Percentiles rank a stretch among this genome's conserved stretches.
phyloP scores from a whole-genome alignment of 2,113 vertebrate species.

The Syngnathus typhle region DNA sequence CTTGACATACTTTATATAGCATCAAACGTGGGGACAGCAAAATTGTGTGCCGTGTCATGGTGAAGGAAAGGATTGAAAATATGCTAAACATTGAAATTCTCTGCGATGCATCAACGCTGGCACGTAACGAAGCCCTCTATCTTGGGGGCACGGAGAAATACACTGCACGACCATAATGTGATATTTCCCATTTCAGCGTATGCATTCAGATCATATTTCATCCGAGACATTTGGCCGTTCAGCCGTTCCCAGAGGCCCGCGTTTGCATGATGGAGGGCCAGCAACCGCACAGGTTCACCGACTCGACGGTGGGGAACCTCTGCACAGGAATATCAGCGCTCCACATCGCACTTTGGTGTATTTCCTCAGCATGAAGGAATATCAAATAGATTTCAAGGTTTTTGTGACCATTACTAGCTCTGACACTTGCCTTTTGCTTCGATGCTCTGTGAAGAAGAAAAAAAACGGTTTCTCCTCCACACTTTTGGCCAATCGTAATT shows the following conservation, averaged over 20 bases:
- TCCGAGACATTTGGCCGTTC: slow-evolving; percentile 42
- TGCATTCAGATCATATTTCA: slow-evolving; percentile 65
- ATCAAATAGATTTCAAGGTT: slow-evolving; percentile 57
- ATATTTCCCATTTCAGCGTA: slow-evolving; percentile 56
- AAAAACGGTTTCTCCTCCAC: slow-evolving; percentile 41
- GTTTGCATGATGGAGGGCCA: slow-evolving; percentile 26
- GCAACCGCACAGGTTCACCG: slow-evolving; percentile 13
- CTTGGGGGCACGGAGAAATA: slow-evolving; percentile 49
- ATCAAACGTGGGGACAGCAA: slow-evolving; percentile 30
- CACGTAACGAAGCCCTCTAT: slow-evolving; percentile 55
- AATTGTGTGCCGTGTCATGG: slow-evolving; percentile 32
- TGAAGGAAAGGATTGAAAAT: slow-evolving; percentile 19
- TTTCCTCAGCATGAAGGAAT: slow-evolving; percentile 46
- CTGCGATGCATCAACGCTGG: slow-evolving; percentile 57
- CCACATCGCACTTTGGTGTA: slow-evolving; percentile 23
- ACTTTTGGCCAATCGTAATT: slow-evolving; percentile 44
- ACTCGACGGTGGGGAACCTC: slow-evolving; percentile 8
- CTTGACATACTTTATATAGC: slow-evolving; percentile 16
- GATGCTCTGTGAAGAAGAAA: slow-evolving; percentile 19
- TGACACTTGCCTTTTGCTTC: slow-evolving; percentile 17
- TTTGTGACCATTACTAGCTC: slow-evolving; percentile 49
- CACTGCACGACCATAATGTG: slow-evolving; percentile 38
- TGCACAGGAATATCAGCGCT: neutral
- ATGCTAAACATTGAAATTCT: slow-evolving; percentile 59
- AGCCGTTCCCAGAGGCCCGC: slow-evolving; percentile 34